Conservation (phyloP, 1,140 invertebrate genomes). For the Periplaneta americana region DNA sequence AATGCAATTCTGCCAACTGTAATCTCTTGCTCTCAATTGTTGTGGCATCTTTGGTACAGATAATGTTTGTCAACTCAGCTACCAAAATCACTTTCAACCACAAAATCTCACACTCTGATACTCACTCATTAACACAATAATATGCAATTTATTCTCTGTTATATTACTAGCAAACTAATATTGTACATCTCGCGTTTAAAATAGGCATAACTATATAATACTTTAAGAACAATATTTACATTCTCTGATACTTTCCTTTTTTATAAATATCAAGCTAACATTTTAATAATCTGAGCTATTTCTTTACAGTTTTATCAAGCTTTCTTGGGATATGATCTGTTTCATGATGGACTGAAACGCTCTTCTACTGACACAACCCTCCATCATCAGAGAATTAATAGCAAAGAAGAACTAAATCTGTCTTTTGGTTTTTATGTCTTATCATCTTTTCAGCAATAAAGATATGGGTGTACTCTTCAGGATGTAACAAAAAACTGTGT, state of each 20-base stretch:
- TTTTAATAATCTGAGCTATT: too few relatives aligned
- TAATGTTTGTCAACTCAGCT: background rate
- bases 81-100: background rate
- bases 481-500: too few relatives aligned
- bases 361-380: too few relatives aligned
- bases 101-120: background rate
- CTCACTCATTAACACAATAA: background rate
- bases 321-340: too few relatives aligned
- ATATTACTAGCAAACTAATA: background rate
- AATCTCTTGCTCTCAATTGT: background rate
- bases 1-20: background rate
- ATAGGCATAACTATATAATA: background rate
- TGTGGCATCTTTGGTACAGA: background rate
- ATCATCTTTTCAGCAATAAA: too few relatives aligned
- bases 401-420: too few relatives aligned
- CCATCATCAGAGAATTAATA: too few relatives aligned
- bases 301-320: too few relatives aligned
- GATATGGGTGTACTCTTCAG: too few relatives aligned
- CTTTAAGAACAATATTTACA: background rate
- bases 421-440: too few relatives aligned
- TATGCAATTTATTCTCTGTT: background rate
- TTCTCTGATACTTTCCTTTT: background rate
- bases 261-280: background rate
- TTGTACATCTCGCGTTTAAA: background rate
- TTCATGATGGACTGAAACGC: too few relatives aligned